Evolutionary conservation across 2,888 invertebrate species (phyloP), one percentile per base, ranked within the genome.

Genomic region (Habrosyne pyritoides): DNA sequence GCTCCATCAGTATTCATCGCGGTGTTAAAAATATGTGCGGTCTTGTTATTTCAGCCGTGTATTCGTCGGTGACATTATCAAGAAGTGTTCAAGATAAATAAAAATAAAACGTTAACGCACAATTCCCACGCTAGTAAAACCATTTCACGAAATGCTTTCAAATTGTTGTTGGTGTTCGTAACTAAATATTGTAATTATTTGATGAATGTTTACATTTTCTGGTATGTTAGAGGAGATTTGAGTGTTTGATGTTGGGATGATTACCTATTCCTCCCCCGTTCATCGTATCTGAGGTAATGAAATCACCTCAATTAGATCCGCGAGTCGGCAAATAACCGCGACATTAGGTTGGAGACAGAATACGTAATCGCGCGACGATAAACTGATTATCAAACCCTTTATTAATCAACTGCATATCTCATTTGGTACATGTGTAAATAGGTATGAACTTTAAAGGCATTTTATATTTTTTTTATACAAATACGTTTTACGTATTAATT

Each of bases 81-180:
- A 86, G 88, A 85, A 84, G 81, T 83, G 77, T 80, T 63, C 79
- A 84, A 84, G 83, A 84, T 67, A 14, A 28, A 73, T 74, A 71
- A 70, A 76, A 77, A 75, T 67, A 73, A 77, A 77, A 75, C 82
- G 85, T 86, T 83, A 77, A 84, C 87, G 92, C 91, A 91, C 90
- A 92, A 91, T 87, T 89, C 92, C 92, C 92, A 92, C 91, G 89
- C 86, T 87, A 83, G 85, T 89, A 92, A 92, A 92, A 92, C 92
- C 92, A 92, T 92, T 92, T 92, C 92, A 92, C 92, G 84, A 89
- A 86, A 90, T 89, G 91, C 91, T 92, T 92, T 92, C 91, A 88
- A 85, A 75, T 73, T 78, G 63, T 73, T 66, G 70, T 63, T 64
- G 66, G 59, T 65, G 55, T 50, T 69, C 63, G 68, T 69, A 67